phyloP scores from a whole-genome alignment of 2,113 vertebrate genomes.

The Oxygymnocypris stewartii region DNA sequence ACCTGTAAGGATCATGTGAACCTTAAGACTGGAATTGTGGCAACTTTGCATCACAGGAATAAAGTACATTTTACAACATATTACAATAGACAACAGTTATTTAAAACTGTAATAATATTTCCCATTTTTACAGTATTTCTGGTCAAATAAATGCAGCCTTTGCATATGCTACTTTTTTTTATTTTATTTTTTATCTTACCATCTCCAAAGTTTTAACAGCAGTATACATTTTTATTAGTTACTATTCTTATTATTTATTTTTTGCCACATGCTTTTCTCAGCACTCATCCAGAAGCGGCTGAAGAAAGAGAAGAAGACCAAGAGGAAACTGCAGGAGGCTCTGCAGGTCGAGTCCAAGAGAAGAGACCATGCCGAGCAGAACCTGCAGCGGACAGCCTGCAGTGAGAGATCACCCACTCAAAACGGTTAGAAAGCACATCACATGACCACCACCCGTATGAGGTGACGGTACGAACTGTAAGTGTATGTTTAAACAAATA shows the following conservation, averaged over 20 bases:
- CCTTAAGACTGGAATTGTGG: not conserved
- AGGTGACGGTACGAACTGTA: not conserved
- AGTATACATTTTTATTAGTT: not conserved
- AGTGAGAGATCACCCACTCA: conserved; percentile 81
- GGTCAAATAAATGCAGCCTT: not conserved
- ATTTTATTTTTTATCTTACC: no score
- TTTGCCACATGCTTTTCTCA: conserved; percentile 54
- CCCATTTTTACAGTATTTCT: not conserved
- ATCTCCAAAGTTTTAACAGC: not conserved
- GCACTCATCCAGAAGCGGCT: conserved; percentile 90
- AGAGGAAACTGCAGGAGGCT: conserved; percentile 89
- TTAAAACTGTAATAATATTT: not conserved
- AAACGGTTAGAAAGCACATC: conserved; percentile 73
- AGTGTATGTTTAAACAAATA: not conserved
- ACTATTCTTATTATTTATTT: not conserved
- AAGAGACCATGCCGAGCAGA: conserved; percentile 85
- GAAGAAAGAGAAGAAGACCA: conserved; percentile 91
- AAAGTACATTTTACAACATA: not conserved
- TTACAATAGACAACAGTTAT: not conserved
- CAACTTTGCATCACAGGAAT: not conserved
- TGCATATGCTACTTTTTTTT: no score
- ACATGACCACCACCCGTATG: not conserved
- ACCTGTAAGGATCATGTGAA: not conserved
- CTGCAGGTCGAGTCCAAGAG: conserved; percentile 88
- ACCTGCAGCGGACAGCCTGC: conserved; percentile 82